Percentiles rank a stretch among this genome's conserved stretches.
phyloP scores from a whole-genome alignment of 2,888 invertebrate species.

The Amphipyra tragopoginis region DNA sequence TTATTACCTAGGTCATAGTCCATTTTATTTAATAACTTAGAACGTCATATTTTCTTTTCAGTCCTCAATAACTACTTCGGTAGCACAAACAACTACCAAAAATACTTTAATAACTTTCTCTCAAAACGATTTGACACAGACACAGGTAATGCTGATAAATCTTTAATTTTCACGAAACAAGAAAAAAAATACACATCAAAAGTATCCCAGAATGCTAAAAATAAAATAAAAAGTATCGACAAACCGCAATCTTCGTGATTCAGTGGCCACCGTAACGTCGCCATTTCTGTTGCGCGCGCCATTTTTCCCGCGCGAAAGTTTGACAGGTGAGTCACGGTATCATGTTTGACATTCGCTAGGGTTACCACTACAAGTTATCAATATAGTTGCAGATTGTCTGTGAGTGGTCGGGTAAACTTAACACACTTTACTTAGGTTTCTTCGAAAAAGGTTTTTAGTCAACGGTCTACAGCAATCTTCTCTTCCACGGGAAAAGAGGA shows the following conservation, averaged over 20 bases:
- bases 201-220: constrained; percentile 41
- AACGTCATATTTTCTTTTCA: background rate
- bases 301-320: constrained; percentile 79
- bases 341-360: constrained; percentile 57
- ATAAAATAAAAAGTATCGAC: constrained; percentile 26
- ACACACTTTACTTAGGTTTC: background rate
- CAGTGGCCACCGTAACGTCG: constrained; percentile 50
- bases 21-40: too few relatives aligned
- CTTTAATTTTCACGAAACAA: constrained; percentile 43
- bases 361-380: constrained; percentile 24
- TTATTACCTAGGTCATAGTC: too few relatives aligned
- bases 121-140: constrained; percentile 34
- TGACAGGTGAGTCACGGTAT: constrained; percentile 83
- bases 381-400: background rate
- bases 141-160: constrained; percentile 33
- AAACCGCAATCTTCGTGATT: constrained; percentile 57
- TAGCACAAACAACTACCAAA: background rate
- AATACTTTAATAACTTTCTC: constrained; percentile 46
- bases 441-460: too few relatives aligned
- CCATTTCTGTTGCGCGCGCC: constrained; percentile 63
- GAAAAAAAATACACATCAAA: constrained; percentile 44
- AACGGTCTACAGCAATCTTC: too few relatives aligned
- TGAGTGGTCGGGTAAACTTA: background rate
- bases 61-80: background rate
- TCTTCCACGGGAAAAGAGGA: too few relatives aligned